phyloP scores from a whole-genome alignment of 2,113 vertebrate species.

The Mesoclemmys tuberculata region DNA sequence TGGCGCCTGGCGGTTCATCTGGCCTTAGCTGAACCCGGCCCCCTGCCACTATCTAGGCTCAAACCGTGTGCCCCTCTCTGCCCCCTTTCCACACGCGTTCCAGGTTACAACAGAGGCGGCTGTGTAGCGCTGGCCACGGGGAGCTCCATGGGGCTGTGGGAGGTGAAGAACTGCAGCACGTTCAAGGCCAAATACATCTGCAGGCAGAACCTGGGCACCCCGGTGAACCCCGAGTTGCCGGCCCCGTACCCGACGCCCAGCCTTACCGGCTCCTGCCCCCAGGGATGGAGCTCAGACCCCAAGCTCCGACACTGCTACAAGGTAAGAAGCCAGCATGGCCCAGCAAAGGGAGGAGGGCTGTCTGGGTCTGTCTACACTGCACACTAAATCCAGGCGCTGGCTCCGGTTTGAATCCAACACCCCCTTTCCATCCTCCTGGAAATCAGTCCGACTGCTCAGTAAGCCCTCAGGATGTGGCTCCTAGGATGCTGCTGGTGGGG shows the following conservation, averaged over 20 bases:
- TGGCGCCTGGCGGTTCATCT: background rate
- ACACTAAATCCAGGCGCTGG: background rate
- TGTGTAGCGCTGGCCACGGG: slow-evolving; percentile 92
- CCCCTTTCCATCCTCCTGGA: background rate
- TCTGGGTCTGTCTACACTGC: background rate
- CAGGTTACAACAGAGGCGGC: slow-evolving; percentile 84
- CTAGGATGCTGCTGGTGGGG: background rate
- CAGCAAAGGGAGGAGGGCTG: background rate
- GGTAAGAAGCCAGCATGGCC: slow-evolving; percentile 74
- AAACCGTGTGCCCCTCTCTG: background rate
- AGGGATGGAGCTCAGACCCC: slow-evolving; percentile 86
- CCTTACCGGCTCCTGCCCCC: slow-evolving; percentile 86
- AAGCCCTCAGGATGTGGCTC: background rate
- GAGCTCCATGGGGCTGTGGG: slow-evolving; percentile 91
- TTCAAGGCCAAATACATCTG: slow-evolving; percentile 95
- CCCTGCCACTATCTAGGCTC: background rate
- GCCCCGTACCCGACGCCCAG: slow-evolving; percentile 88
- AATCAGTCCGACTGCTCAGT: background rate
- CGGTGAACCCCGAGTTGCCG: slow-evolving; percentile 84
- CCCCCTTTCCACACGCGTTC: slow-evolving; percentile 53
- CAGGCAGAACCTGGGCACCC: slow-evolving; percentile 87
- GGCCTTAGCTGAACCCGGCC: background rate
- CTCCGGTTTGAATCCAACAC: background rate
- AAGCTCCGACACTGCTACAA: slow-evolving; percentile 94
- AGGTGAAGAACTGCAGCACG: slow-evolving; percentile 86